These are phyloP conservation scores for Holothuria leucospilota DNA, from an alignment of 53 echinoderm and acorn worm genomes.

Conservation along the genomic window DNA sequence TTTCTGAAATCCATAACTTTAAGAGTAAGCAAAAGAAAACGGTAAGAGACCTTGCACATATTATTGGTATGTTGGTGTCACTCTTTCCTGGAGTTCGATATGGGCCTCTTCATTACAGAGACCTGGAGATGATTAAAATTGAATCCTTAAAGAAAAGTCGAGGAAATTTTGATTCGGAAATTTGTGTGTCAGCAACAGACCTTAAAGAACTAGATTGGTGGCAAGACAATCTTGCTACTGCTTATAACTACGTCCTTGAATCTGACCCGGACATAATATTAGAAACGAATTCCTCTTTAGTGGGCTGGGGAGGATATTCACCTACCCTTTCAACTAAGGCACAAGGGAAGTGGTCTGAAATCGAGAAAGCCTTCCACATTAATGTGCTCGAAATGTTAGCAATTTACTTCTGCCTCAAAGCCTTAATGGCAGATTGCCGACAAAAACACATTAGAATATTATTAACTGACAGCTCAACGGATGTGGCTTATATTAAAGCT, in stretches of 20 bases:
- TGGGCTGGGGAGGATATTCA: too few species aligned
- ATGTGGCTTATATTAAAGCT: too few species aligned
- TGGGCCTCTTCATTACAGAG: neutral
- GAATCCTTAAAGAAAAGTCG: neutral
- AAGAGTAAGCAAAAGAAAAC: neutral
- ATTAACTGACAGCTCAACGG: too few species aligned
- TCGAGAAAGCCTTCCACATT: too few species aligned
- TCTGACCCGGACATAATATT: neutral
- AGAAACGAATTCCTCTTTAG: too few species aligned
- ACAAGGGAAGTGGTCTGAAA: too few species aligned
- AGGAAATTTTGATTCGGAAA: neutral
- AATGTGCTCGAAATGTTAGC: too few species aligned
- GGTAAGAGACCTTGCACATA: neutral
- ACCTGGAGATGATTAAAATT: neutral
- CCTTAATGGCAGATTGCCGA: too few species aligned
- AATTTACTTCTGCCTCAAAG: too few species aligned
- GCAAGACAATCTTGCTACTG: conserved; percentile 33
- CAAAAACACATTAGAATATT: too few species aligned
- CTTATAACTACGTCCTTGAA: neutral
- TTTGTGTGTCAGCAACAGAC: neutral
- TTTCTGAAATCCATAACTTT: neutral
- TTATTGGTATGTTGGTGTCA: neutral
- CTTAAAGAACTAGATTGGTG: conserved; percentile 17
- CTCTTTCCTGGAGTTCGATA: conserved; percentile 4
- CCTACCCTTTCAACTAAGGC: too few species aligned